Base-by-base conservation (phyloP, 2,797 vertebrate species). In the Darevskia mixta region DNA sequence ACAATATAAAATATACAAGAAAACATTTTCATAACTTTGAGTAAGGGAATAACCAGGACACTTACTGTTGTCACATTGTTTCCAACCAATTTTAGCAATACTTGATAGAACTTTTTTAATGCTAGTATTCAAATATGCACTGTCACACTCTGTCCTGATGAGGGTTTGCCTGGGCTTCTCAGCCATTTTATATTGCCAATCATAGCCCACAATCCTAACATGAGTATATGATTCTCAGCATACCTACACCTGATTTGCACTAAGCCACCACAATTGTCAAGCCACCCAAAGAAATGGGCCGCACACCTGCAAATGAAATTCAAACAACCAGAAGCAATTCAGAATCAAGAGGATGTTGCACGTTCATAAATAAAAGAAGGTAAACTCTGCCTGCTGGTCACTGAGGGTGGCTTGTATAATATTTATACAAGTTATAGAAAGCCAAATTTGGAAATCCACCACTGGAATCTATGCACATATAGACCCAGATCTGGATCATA, bases 391-490 rank as follows among this genome's bases (percentile, higher is more conserved):
- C 29, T 58, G n/a, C 18, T 55, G 13, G 9, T 83, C 45, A 43
- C 27, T 10, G n/a, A 2, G 69, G 38, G 61, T 64, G 5, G 10
- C 61, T 64, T 64, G n/a, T n/a, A n/a, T n/a, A 64, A 64, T 81
- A 93, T 58, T 88, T 75, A 55, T 1, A 91, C 58, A 5, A 83
- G 71, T 67, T n/a, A 25, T 80, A 71, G 49, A 55, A 72, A 49
- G 0, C 1, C 3, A 49, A 80, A 86, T 23, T 80, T 77, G 88
- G 73, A 93, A 41, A 61, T 4, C 69, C 20, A n/a, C 69, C 38
- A 43, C 17, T 66, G 17, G 11, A 20, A 20, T 29, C 15, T 29
- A 82, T 13, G 15, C 66, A 82, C 2, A 45, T 82, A 17, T 17
- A 80, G 20, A 9, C 73, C 25, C 8, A 41, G 41, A 38, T 38